Conservation (phyloP, 2,113 vertebrate species). For the Ictidomys tridecemlineatus region DNA sequence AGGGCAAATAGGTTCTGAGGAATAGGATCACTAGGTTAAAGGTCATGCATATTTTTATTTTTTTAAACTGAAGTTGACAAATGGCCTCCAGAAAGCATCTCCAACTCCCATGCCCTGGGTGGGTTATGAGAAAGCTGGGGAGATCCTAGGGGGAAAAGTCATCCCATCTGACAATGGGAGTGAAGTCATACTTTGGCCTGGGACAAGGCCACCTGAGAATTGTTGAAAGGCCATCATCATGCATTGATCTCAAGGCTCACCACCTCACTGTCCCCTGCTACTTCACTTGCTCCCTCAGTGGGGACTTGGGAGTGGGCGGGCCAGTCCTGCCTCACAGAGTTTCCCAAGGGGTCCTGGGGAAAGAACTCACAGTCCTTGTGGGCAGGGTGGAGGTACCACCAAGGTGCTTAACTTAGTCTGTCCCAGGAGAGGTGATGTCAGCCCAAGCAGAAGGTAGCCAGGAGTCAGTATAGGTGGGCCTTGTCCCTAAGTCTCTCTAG, state of each 20-base stretch:
- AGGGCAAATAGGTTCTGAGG: neutral
- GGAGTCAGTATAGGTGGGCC: neutral
- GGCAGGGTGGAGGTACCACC: no score
- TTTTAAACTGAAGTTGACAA: conserved; percentile 23
- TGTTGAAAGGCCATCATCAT: neutral
- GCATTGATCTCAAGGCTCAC: neutral
- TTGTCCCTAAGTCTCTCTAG: neutral
- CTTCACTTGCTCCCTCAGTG: neutral
- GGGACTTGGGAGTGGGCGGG: neutral
- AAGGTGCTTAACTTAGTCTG: neutral
- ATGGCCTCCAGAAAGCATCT: neutral
- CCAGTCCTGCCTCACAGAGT: neutral
- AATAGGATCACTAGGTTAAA: neutral
- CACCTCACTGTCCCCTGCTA: neutral
- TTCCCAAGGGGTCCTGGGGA: neutral
- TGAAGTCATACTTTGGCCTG: neutral
- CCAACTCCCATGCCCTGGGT: fast-evolving
- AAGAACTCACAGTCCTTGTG: neutral
- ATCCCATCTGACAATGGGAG: neutral
- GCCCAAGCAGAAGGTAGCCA: neutral
- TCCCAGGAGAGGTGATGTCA: neutral
- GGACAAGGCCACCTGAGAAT: neutral
- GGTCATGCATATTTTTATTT: neutral
- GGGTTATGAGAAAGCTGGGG: neutral
- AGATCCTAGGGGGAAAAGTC: neutral